Evolutionary conservation across 2,888 invertebrate genomes (phyloP).

Genomic region (Ferrisia virgata): DNA sequence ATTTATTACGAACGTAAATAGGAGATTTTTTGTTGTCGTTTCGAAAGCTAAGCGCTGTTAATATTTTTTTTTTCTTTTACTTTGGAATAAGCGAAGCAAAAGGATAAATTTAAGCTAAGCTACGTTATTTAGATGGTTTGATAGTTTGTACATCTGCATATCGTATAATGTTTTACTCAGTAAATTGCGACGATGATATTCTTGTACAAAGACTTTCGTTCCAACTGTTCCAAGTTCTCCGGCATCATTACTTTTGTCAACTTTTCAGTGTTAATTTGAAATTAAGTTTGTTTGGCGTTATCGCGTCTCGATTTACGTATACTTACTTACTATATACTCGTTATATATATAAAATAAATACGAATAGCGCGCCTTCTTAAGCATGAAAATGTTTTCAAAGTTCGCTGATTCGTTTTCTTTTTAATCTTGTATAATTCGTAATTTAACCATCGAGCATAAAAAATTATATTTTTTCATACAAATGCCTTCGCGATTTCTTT

Average conservation of each 20-base stretch:
- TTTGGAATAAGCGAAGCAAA: neutral
- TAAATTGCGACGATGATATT: conserved; percentile 15
- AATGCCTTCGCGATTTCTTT: neutral
- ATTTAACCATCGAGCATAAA: neutral
- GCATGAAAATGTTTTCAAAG: neutral
- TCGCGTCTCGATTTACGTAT: no score
- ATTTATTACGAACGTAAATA: neutral
- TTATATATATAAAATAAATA: neutral
- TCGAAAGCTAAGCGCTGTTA: neutral
- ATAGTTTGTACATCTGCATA: conserved; percentile 1
- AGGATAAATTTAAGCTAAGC: neutral
- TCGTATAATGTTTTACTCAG: neutral
- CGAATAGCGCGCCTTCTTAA: neutral
- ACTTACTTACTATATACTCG: no score
- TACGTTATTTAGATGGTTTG: neutral
- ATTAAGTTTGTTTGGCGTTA: conserved; percentile 8
- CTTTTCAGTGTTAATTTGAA: conserved; percentile 4
- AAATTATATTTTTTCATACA: neutral
- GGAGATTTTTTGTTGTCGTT: neutral
- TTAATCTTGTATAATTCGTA: neutral
- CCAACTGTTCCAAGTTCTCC: neutral
- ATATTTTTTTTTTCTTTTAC: neutral
- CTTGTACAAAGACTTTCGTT: neutral
- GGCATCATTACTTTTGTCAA: conserved; percentile 13
- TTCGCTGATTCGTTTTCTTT: neutral